These are phyloP conservation scores for Xenopus laevis DNA, from an alignment of 2,113 vertebrate species.

Conservation along the genomic window DNA sequence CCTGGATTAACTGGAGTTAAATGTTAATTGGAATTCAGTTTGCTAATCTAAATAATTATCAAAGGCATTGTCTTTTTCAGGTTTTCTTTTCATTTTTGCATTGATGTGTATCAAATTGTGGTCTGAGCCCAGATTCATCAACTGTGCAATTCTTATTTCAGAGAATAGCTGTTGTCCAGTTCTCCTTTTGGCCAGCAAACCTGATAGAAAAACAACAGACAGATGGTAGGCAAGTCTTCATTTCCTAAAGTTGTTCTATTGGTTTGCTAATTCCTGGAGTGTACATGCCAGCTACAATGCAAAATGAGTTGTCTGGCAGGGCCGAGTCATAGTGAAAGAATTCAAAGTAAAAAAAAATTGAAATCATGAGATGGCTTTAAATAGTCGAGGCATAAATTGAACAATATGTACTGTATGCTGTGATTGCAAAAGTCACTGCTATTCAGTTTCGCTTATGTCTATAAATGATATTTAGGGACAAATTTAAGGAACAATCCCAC, in stretches of 20 bases:
- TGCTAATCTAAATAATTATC: background rate
- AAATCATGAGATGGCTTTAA: background rate
- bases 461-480: too few relatives aligned
- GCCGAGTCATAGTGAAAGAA: background rate
- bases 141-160: background rate
- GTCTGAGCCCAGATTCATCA: background rate
- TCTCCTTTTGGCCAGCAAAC: slow-evolving; percentile 21
- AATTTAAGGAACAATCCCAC: too few relatives aligned
- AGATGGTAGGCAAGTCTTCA: slow-evolving; percentile 25
- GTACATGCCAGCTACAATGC: slow-evolving; percentile 25
- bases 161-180: slow-evolving; percentile 15
- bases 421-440: background rate
- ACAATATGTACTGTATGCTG: background rate
- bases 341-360: background rate
- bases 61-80: background rate
- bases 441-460: too few relatives aligned
- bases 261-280: slow-evolving; percentile 17
- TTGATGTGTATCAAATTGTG: background rate
- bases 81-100: background rate
- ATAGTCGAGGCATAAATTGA: background rate
- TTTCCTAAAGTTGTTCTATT: background rate
- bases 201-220: slow-evolving; percentile 36
- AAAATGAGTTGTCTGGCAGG: slow-evolving; percentile 2
- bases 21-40: background rate
- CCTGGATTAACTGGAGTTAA: slow-evolving; percentile 20